A percentile compares a stretch with the other conserved stretches of the same genome.
Evolutionary conservation across 2,888 invertebrate genomes (phyloP).

Genomic region (Auanema sp.): DNA sequence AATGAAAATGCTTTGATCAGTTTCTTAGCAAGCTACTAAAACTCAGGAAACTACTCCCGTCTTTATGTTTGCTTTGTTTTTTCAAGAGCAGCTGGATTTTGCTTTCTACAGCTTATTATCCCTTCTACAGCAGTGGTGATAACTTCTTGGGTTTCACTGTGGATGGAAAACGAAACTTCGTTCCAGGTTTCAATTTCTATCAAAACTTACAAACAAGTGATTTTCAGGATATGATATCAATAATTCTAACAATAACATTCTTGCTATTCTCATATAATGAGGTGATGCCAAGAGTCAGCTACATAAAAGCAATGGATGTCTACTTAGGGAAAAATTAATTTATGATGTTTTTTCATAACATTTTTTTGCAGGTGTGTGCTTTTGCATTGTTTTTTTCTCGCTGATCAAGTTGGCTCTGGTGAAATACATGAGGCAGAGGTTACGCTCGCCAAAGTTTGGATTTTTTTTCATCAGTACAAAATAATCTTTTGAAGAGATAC

Average conservation of each 20-base stretch:
- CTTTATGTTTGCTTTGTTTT: constrained; percentile 63
- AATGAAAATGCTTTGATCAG: not conserved
- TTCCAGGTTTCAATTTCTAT: constrained; percentile 49
- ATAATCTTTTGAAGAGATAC: too few relatives aligned
- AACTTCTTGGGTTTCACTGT: constrained; percentile 63
- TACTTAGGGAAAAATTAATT: constrained; percentile 31
- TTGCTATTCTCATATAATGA: constrained; percentile 63
- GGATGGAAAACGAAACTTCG: constrained; percentile 63
- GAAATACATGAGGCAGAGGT: constrained; percentile 60
- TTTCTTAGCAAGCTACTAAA: not conserved
- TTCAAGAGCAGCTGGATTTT: constrained; percentile 60
- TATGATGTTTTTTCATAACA: not conserved
- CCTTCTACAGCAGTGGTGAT: constrained; percentile 64
- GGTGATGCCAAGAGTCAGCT: constrained; percentile 63
- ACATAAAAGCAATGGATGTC: constrained; percentile 58
- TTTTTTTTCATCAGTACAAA: not conserved
- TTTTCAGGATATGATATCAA: constrained; percentile 62
- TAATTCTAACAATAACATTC: constrained; percentile 62
- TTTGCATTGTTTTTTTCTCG: constrained; percentile 62
- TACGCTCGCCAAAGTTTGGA: constrained; percentile 46
- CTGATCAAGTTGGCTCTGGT: constrained; percentile 62
- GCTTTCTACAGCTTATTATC: constrained; percentile 61
- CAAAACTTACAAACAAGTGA: too few relatives aligned
- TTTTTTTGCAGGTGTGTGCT: constrained; percentile 53
- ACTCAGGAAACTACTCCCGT: constrained; percentile 59